Evolutionary conservation across 2,888 invertebrate genomes (phyloP).

Genomic region (Nephrotoma guestfalica): DNA sequence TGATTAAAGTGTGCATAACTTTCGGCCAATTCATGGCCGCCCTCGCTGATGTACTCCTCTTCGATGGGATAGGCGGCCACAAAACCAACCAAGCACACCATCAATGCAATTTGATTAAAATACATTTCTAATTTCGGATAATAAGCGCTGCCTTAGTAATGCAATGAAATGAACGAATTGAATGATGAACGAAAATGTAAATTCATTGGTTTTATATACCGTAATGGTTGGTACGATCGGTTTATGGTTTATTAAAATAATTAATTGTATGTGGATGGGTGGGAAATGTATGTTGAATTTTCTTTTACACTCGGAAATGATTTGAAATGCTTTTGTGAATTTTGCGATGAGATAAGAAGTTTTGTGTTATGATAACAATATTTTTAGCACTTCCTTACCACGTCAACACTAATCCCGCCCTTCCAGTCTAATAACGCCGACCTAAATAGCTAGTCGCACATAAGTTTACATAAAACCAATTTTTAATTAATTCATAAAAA

Average conservation of each 20-base stretch:
- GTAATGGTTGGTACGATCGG: neutral
- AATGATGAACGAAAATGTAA: neutral
- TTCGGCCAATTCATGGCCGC: neutral
- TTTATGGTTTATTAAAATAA: neutral
- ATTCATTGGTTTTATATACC: neutral
- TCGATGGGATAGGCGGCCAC: neutral
- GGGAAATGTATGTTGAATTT: neutral
- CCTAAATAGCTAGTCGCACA: neutral
- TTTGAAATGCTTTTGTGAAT: neutral
- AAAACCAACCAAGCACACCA: neutral
- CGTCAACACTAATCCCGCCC: neutral
- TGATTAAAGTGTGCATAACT: conserved; percentile 8
- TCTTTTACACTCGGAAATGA: neutral
- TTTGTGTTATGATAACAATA: neutral
- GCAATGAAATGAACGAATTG: neutral
- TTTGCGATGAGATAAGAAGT: neutral
- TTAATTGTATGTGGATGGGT: neutral
- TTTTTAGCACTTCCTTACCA: no score
- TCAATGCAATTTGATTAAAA: neutral
- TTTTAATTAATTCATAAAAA: neutral
- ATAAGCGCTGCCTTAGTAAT: neutral
- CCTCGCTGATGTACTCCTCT: neutral
- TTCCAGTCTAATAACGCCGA: neutral
- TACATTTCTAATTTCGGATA: neutral
- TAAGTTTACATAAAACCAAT: neutral